Evolutionary conservation across 2,113 vertebrate species (phyloP), one percentile per base, ranked within the genome.

Genomic region (Vicugna pacos): DNA sequence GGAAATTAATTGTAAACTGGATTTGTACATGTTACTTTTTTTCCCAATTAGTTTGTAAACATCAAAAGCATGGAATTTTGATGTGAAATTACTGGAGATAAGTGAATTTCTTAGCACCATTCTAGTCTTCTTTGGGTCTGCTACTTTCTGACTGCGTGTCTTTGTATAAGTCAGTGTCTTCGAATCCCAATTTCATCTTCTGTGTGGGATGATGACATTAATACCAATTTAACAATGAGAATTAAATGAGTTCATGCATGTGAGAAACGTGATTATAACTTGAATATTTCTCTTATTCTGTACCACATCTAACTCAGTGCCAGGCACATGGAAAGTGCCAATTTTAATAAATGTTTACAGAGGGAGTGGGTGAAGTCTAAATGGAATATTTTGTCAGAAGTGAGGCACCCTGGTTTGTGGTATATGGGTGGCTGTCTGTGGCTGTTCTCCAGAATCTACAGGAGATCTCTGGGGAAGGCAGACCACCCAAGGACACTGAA

Each of bases 321-420:
- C n/a, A 79, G 58, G 28, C 16, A 84, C 48, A 87, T 35, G 22
- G 58, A 75, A 92, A 58, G 17, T 70, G 16, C 72, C 24, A 84
- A 84, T 82, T 95, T 96, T 88, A 96, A 67, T 73, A 91, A 83
- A 48, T 72, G 52, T 93, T 91, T 95, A 77, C 20, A 73, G 54
- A 83, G 16, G 35, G 69, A 83, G 80, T 79, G 50, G 20, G 32
- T 82, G 14, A 91, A 56, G 82, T 60, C 50, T 72, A 76, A 3
- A 60, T n/a, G 28, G 42, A 88, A 3, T 94, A 72, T 80, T 95
- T 97, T 95, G 35, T 96, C 75, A 67, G 62, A 92, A 90, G 85
- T 8, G 48, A 94, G 60, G 4, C 20, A 46, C 9, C 6, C 30
- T 94, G 56, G 54, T 97, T 17, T 91, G 76, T 30, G 14, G 46